Conservation (phyloP, 2,888 invertebrate genomes). For the Stenchaetothrips biformis region DNA sequence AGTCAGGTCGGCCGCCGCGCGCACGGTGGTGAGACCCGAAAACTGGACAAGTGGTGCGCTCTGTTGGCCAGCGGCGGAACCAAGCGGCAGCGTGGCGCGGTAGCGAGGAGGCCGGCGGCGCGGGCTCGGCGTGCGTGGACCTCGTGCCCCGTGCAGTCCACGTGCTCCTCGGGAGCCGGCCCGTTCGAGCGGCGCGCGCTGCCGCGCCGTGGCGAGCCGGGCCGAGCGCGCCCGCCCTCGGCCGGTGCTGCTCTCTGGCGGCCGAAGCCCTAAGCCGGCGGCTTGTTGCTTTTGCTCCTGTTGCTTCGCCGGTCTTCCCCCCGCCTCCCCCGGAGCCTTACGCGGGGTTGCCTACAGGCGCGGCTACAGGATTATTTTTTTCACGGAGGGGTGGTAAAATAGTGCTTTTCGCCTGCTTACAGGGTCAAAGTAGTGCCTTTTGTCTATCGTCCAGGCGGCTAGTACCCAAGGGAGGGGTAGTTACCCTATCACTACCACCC, state of each 20-base stretch:
- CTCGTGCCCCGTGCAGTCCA: background rate
- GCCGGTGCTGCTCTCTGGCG: background rate
- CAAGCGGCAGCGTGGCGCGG: background rate
- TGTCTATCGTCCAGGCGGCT: no score
- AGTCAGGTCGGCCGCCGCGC: background rate
- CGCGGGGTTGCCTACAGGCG: no score
- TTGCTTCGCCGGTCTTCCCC: background rate
- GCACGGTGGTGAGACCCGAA: background rate
- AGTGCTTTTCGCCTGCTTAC: no score
- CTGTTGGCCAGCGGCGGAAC: background rate
- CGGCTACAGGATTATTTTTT: no score
- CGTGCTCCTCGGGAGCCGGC: background rate
- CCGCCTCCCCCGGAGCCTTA: background rate
- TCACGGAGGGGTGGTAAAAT: no score
- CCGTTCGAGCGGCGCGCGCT: background rate
- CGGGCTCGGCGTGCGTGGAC: background rate
- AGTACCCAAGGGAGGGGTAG: no score
- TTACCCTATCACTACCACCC: no score
- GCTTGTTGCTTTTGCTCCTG: constrained; percentile 3
- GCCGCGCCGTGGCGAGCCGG: background rate
- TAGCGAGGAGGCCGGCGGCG: background rate
- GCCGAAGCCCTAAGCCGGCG: background rate
- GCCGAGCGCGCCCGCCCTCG: background rate
- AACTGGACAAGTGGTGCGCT: background rate
- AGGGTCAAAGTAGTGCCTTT: no score